These are phyloP conservation scores for Halcyon senegalensis DNA, from an alignment of 2,113 vertebrate genomes.

Conservation along the genomic window DNA sequence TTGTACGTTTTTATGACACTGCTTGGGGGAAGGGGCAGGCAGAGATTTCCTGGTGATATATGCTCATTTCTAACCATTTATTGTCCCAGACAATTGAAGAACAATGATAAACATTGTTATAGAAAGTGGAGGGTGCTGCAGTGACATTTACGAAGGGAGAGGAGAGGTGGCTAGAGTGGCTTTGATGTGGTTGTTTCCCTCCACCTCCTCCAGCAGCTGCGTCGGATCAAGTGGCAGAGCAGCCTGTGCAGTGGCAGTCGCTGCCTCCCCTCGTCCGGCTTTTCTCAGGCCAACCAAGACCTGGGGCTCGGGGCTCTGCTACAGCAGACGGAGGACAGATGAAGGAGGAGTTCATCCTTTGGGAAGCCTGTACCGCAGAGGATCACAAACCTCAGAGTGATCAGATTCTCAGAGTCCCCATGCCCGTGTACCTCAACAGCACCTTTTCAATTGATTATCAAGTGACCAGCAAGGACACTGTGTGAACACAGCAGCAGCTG, in stretches of 20 bases:
- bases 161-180: conserved; percentile 6
- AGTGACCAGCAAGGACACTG: background rate
- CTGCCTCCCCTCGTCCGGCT: background rate
- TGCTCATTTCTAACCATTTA: conserved; percentile 68
- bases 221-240: background rate
- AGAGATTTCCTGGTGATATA: conserved; percentile 66
- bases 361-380: background rate
- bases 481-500: background rate
- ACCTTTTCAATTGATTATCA: background rate
- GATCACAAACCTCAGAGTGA: background rate
- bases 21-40: conserved; percentile 65
- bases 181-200: background rate
- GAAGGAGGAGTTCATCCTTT: background rate
- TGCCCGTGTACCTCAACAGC: background rate
- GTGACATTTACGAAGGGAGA: conserved; percentile 50
- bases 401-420: rapidly evolving
- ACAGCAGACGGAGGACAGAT: background rate
- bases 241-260: background rate
- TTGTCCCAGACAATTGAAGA: conserved; percentile 68
- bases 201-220: background rate
- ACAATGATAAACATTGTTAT: conserved; percentile 66
- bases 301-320: rapidly evolving
- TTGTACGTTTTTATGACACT: conserved; percentile 68
- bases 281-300: background rate
- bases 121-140: background rate